phyloP scores from a whole-genome alignment of 2,797 vertebrate species.

The Chaunax sp. region DNA sequence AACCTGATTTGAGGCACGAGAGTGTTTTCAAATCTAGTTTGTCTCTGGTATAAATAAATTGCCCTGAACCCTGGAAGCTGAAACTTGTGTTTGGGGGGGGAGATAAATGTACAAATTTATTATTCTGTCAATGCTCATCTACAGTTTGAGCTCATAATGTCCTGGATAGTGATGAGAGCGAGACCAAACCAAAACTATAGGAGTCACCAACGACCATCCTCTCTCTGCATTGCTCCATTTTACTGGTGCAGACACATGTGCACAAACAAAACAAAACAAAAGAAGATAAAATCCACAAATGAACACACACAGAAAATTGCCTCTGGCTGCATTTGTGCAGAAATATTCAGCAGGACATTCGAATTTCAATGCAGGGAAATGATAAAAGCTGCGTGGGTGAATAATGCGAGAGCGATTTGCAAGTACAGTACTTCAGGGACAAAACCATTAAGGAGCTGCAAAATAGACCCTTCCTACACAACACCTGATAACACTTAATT shows the following conservation, averaged over 20 bases:
- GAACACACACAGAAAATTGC: conserved; percentile 7
- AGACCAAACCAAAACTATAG: conserved; percentile 30
- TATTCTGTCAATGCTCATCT: conserved; percentile 18
- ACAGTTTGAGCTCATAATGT: conserved; percentile 16
- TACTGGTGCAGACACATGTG: background rate
- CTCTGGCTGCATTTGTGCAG: conserved; percentile 27
- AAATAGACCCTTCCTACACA: conserved; percentile 9
- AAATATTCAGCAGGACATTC: conserved; percentile 36
- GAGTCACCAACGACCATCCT: conserved; percentile 3
- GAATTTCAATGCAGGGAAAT: conserved; percentile 42
- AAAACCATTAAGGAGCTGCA: conserved; percentile 16
- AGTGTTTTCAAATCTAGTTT: conserved; percentile 19
- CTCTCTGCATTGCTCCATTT: background rate
- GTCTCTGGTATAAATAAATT: conserved; percentile 9
- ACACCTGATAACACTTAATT: conserved; percentile 16
- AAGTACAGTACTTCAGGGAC: conserved; percentile 34
- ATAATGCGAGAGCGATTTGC: conserved; percentile 35
- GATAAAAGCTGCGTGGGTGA: conserved; percentile 51
- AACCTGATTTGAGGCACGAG: conserved; percentile 17
- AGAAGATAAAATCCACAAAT: background rate
- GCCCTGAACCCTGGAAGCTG: background rate
- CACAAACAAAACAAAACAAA: background rate
- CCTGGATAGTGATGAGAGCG: background rate
- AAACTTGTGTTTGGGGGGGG: conserved; percentile 21
- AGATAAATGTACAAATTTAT: conserved; percentile 31